phyloP scores from a whole-genome alignment of 1,140 invertebrate species.

The Drosophila tsacasi region DNA sequence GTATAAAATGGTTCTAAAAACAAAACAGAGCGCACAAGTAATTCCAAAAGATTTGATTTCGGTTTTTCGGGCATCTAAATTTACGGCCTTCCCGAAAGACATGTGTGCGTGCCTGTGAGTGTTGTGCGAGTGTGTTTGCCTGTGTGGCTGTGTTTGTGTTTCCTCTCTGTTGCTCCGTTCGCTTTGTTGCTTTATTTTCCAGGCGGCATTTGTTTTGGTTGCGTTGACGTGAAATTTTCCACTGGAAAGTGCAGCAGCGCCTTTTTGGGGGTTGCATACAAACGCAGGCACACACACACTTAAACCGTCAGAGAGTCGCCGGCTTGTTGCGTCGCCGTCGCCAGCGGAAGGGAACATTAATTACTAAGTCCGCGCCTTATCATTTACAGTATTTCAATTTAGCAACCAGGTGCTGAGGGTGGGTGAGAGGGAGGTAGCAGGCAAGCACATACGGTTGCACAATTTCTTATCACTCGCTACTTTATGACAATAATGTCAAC shows the following conservation, averaged over 20 bases:
- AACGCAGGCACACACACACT: constrained; percentile 3
- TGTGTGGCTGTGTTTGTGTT: constrained; percentile 5
- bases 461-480: constrained; percentile 59
- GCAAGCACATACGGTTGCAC: constrained; percentile 43
- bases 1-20: constrained; percentile 60
- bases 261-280: constrained; percentile 38
- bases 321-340: constrained; percentile 46
- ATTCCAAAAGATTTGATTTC: constrained; percentile 30
- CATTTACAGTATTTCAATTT: constrained; percentile 57
- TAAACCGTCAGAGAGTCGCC: constrained; percentile 16
- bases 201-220: constrained; percentile 54
- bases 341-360: constrained; percentile 32
- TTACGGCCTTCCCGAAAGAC: constrained; percentile 52
- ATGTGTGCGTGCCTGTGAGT: constrained; percentile 17
- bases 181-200: constrained; percentile 46
- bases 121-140: constrained; percentile 2
- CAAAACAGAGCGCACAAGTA: constrained; percentile 50
- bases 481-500: constrained; percentile 45
- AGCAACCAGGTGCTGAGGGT: constrained; percentile 27
- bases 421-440: neutral
- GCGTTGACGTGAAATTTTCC: constrained; percentile 48
- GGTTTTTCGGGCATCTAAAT: constrained; percentile 48
- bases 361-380: constrained; percentile 47
- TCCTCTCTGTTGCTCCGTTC: constrained; percentile 19
- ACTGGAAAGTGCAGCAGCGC: constrained; percentile 43